Conservation (phyloP, 2,797 vertebrate species). For the Siniperca undulata region DNA sequence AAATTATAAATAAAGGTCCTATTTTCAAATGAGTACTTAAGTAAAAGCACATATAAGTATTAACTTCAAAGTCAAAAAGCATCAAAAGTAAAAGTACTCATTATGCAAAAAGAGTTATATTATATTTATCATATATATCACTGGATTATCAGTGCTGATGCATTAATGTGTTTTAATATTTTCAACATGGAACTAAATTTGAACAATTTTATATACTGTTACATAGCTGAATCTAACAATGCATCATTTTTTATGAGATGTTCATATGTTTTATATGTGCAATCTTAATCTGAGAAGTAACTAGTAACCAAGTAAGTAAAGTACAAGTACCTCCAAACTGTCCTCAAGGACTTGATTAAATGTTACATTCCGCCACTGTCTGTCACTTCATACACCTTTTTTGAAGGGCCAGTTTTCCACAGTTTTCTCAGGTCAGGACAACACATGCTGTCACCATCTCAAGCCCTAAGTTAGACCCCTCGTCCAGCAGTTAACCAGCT, state of each 20-base stretch:
- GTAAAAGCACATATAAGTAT: background rate
- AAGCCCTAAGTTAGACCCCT: slow-evolving; percentile 46
- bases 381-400: background rate
- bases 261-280: background rate
- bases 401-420: slow-evolving; percentile 9
- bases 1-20: background rate
- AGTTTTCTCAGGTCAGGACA: slow-evolving; percentile 26
- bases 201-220: background rate
- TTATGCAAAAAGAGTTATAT: background rate
- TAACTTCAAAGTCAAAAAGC: too few species aligned
- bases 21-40: background rate
- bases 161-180: background rate
- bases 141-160: background rate
- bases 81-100: background rate
- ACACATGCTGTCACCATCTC: slow-evolving; percentile 21
- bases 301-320: background rate
- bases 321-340: background rate
- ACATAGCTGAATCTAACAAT: background rate
- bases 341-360: background rate
- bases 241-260: background rate
- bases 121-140: background rate
- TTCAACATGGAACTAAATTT: background rate
- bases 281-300: background rate
- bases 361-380: background rate
- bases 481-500: slow-evolving; percentile 66